Evolutionary conservation across 2,797 vertebrate species (phyloP), one percentile per base, ranked within the genome.

Genomic region (Sebastes iracundus): DNA sequence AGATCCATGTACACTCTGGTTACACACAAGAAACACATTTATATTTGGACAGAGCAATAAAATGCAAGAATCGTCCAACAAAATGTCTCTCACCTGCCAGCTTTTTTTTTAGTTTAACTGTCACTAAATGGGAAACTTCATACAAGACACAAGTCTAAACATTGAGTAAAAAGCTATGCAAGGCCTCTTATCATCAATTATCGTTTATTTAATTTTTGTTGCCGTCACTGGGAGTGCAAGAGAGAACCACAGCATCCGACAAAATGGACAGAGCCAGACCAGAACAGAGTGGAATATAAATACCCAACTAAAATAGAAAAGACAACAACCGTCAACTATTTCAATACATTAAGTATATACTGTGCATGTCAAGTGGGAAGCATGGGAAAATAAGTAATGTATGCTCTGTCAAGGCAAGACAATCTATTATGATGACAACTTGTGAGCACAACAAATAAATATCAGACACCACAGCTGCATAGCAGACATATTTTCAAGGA

Each of bases 401-500:
- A 38, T 33, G 49, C 6, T 38, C 38, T 72, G 7, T 46, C n/a
- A 27, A 28, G 20, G 68, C 12, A 14, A 14, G 3, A 56, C 20
- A 9, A 25, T 64, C 42, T 38, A 16, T 23, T 42, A 59, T 23
- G 13, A 33, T 12, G 65, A 65, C n/a, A 72, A 27, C 27, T n/a
- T 53, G 6, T n/a, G 55, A 67, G 35, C 52, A 46, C 64, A 73
- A 67, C 67, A 69, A 72, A 83, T 64, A 68, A 62, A 79, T 77
- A 61, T 68, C 62, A 67, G 4, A 55, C 52, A 62, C n/a, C 52
- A 35, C 28, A 63, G 65, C 42, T 64, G 20, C 53, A 72, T 78
- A 55, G 60, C 68, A 74, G 55, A 77, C 72, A 76, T 72, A 60
- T 30, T 82, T 84, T 69, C n/a, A 62, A 65, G 63, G 77, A 81